Percentiles rank a stretch among this genome's conserved stretches.
phyloP scores from a whole-genome alignment of 2,888 invertebrate genomes.

The Amblyjoppa fuscipennis region DNA sequence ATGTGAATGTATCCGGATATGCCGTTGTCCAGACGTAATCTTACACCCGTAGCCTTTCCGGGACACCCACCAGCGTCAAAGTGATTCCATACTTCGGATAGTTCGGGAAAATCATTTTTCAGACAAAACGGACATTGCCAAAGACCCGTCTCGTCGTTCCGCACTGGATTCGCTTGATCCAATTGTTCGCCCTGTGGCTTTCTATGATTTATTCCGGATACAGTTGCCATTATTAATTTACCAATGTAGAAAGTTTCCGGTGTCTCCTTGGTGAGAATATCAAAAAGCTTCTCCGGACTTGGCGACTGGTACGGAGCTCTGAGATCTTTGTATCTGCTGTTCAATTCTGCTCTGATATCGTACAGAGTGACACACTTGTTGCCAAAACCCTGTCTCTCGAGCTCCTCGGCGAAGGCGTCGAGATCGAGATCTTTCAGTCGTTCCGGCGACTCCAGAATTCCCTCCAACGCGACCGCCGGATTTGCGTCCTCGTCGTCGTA shows the following conservation, averaged over 20 bases:
- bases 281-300: conserved; percentile 95
- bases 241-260: conserved; percentile 96
- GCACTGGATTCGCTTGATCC: conserved; percentile 97
- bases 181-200: conserved; percentile 97
- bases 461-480: conserved; percentile 98
- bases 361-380: conserved; percentile 98
- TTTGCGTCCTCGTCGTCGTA: conserved; percentile 99
- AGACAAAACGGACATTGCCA: conserved; percentile 99
- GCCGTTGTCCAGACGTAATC: conserved; percentile 96
- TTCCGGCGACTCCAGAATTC: conserved; percentile 98
- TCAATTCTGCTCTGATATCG: conserved; percentile 86
- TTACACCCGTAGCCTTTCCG: conserved; percentile 97
- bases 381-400: conserved; percentile 95
- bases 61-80: conserved; percentile 98
- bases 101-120: conserved; percentile 97
- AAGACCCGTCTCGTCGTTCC: conserved; percentile 96
- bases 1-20: conserved; percentile 97
- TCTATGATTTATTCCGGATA: conserved; percentile 93
- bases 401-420: conserved; percentile 99
- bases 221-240: conserved; percentile 94
- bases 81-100: conserved; percentile 99
- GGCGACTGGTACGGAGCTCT: conserved; percentile 92
- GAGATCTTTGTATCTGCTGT: conserved; percentile 96
- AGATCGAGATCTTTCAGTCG: conserved; percentile 97
- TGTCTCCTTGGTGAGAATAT: conserved; percentile 98